Evolutionary conservation across 1,140 invertebrate species (phyloP).

Genomic region (Aphelenchoides avenae): DNA sequence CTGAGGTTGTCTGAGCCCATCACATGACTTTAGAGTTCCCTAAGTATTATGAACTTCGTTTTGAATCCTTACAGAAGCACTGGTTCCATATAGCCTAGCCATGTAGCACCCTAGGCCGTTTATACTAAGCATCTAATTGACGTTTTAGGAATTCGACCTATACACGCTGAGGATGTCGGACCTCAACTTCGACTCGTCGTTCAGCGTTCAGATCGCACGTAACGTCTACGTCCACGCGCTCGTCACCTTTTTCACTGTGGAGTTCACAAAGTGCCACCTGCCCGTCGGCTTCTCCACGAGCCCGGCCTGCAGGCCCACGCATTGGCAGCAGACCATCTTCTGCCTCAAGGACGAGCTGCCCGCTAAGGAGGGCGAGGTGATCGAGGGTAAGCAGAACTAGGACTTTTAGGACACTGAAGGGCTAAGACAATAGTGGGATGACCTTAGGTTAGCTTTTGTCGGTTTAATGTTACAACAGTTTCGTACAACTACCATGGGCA

Average conservation of each 20-base stretch:
- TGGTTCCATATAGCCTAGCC: too few species aligned
- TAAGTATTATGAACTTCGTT: slow-evolving; percentile 8
- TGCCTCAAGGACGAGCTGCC: slow-evolving; percentile 85
- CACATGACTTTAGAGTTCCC: background rate
- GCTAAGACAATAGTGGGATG: too few species aligned
- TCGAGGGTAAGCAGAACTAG: too few species aligned
- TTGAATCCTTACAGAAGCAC: slow-evolving; percentile 59
- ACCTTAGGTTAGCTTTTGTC: too few species aligned
- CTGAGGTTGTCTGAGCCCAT: background rate
- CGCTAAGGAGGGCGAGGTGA: slow-evolving; percentile 17
- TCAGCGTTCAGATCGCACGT: slow-evolving; percentile 75
- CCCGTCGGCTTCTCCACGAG: slow-evolving; percentile 92
- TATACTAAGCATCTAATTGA: too few species aligned
- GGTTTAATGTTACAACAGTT: too few species aligned
- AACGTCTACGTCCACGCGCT: slow-evolving; percentile 97
- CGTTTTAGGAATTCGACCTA: slow-evolving; percentile 84
- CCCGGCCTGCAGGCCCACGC: slow-evolving; percentile 88
- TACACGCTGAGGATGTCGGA: slow-evolving; percentile 94
- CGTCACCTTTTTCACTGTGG: slow-evolving; percentile 95
- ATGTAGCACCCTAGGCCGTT: too few species aligned
- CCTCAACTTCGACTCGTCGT: slow-evolving; percentile 82
- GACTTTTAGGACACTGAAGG: too few species aligned
- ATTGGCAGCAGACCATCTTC: slow-evolving; percentile 80
- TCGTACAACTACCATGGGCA: too few species aligned
- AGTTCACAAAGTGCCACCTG: slow-evolving; percentile 99